Evolutionary conservation across 2,797 vertebrate genomes (phyloP), one percentile per base, ranked within the genome.

Genomic region (Todus mexicanus): DNA sequence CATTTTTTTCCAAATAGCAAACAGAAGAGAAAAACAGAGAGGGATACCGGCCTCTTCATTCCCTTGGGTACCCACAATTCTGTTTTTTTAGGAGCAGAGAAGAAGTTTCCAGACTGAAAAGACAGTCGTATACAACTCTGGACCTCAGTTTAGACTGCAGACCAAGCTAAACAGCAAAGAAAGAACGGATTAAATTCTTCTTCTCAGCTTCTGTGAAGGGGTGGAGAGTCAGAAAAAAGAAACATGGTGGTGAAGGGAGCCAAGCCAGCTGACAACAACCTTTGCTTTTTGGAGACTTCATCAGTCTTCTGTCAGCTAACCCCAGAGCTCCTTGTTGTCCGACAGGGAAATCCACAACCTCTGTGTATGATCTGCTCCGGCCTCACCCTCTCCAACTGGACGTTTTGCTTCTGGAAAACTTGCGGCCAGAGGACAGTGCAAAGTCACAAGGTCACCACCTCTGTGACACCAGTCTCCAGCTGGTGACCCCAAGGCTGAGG

Each of bases 81-180:
- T n/a, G 1, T n/a, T 77, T 56, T 91, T 60, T 72, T 8, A 81
- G 45, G 31, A 73, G 51, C 22, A 51, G 26, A 25, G n/a, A 80
- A 61, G 42, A 83, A n/a, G 22, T 57, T 83, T 87, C 42, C 63
- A 72, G 38, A 81, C 26, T 61, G 50, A 88, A 84, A 84, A 81
- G 53, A 37, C 45, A 75, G 45, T 12, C 26, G 64, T 45, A 14
- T 78, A 84, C 50, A 90, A 53, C 45, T 61, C 37, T 35, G 35
- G 37, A 65, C 42, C 38, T 88, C 73, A 80, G 59, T 45, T 90
- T 61, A 72, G 57, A 72, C 38, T 69, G 26, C 27, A 92, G 77
- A 92, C 12, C 59, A 89, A 90, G 54, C 47, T 48, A 90, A 88
- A 86, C 37, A 78, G 73, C 48, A 71, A 85, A 89, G 63, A 69